Evolutionary conservation across 1,140 invertebrate species (phyloP), one percentile per base, ranked within the genome.

Genomic region (Zaprionus capensis): DNA sequence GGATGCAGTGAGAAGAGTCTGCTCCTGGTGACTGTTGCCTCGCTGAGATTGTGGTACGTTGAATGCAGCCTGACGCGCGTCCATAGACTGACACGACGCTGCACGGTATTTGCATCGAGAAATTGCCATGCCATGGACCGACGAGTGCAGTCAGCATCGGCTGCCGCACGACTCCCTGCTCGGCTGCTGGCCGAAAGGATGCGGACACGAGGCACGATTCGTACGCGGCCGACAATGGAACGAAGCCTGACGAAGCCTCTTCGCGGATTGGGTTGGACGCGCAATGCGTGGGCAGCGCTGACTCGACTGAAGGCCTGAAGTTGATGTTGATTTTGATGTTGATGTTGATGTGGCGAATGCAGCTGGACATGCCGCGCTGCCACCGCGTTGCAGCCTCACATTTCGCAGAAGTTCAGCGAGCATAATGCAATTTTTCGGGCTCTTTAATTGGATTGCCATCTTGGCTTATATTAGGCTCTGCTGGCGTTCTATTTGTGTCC

Each of bases 11-110:
- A 9, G 36, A 14, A 38, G 36, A 15, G 36, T 4, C 11, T 68
- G 58, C 56, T 51, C 14, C 20, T 51, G 9, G 11, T 9, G 31
- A 34, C 5, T 34, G 31, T 34, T 34, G 31, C 31, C 17, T 26
- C 49, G 64, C 44, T 31, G 61, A 84, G 74, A 57, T 74, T 57
- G 44, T 56, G 31, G 28, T 3, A 82, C 76, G 86, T 90, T 88
- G 85, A 85, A 88, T 87, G 84, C 84, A 84, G 81, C 22, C 71
- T 76, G 85, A 87, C 76, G 69, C 65, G 90, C 86, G 85, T 91
- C 85, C 72, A 80, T 64, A 79, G 76, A 88, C 85, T 87, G 84
- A 76, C 55, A 66, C 81, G 62, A 72, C 17, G 71, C 59, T 88
- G 84, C 85, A 90, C 59, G 73, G 51, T 56, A 76, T 81, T 84